Base-by-base conservation (phyloP, 2,113 vertebrate genomes). In the Phrynocephalus versicolor region DNA sequence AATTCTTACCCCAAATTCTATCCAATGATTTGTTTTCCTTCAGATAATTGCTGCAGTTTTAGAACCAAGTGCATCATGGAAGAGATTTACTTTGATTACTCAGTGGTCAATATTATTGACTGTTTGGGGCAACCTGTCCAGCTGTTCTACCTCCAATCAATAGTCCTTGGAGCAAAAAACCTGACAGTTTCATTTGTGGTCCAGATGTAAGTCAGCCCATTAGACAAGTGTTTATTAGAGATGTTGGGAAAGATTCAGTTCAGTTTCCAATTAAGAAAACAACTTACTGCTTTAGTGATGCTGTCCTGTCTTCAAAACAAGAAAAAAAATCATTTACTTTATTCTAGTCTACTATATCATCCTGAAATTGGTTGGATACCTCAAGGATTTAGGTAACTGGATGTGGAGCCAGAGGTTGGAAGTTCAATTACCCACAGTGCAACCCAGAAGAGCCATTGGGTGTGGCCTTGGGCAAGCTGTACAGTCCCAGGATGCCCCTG, bases 1-100 rank as follows among this genome's bases (percentile, higher is more conserved):
- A 85, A 88, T 90, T 90, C 23, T 51, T 78, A 35, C 74, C 33
- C 62, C 41, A 87, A 89, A 91, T 9, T 79, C 86, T 30, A 73
- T 45, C 51, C 35, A 88, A 85, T 23, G 10, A 14, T 83, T 80
- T 78, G n/a, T 79, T 72, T 9, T 80, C 55, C 79, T 91, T 69
- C 55, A 65, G 77, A 0, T 84, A 91, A 85, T 85, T 71, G 84
- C 87, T 6, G 15, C 0, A 1, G 23, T 74, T 86, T 88, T 87
- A 85, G 58, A 65, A 84, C 84, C 87, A 89, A 87, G 81, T 71
- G 70, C 39, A 7, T 62, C 65, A 37, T 85, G 67, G 60, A 85
- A 25, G 2, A 82, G 84, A 74, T 41, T 65, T 85, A 82, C 69
- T 85, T 90, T 69, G 72, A 87, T 88, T 89, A 74, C 69, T 77